A percentile compares a stretch with the other conserved stretches of the same genome.
Evolutionary conservation across 2,888 invertebrate species (phyloP).

Genomic region (Synanthedon tipuliformis): DNA sequence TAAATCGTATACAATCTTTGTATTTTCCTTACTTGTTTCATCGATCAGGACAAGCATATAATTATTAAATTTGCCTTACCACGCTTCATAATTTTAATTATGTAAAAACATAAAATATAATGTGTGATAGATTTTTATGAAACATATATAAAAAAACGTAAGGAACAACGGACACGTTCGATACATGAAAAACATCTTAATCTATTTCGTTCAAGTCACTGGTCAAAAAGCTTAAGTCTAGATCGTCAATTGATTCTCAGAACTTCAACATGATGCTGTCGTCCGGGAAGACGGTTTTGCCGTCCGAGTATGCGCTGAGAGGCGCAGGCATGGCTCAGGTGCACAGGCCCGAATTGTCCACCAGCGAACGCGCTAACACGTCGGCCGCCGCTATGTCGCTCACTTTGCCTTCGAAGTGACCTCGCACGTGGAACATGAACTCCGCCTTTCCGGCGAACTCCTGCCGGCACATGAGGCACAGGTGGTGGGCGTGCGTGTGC

Average conservation of each 20-base stretch:
- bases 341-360: conserved; percentile 67
- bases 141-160: no score
- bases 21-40: no score
- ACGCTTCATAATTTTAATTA: no score
- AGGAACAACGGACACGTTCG: no score
- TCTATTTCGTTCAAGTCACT: conserved; percentile 3
- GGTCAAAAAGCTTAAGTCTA: conserved; percentile 3
- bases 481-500: conserved; percentile 62
- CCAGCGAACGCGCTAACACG: conserved; percentile 60
- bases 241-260: conserved; percentile 26
- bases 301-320: conserved; percentile 44
- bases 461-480: conserved; percentile 75
- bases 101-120: no score
- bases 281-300: conserved; percentile 53
- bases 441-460: conserved; percentile 76
- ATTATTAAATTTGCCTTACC: no score
- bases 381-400: conserved; percentile 65
- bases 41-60: no score
- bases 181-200: neutral
- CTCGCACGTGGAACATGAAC: conserved; percentile 77
- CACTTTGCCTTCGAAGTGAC: conserved; percentile 73
- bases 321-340: conserved; percentile 65
- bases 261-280: conserved; percentile 63
- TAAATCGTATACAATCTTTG: no score
- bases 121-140: no score